A percentile compares a stretch with the other conserved stretches of the same genome.
phyloP scores from a whole-genome alignment of 2,888 invertebrate species.

The Poecilobothrus nobilitatus region DNA sequence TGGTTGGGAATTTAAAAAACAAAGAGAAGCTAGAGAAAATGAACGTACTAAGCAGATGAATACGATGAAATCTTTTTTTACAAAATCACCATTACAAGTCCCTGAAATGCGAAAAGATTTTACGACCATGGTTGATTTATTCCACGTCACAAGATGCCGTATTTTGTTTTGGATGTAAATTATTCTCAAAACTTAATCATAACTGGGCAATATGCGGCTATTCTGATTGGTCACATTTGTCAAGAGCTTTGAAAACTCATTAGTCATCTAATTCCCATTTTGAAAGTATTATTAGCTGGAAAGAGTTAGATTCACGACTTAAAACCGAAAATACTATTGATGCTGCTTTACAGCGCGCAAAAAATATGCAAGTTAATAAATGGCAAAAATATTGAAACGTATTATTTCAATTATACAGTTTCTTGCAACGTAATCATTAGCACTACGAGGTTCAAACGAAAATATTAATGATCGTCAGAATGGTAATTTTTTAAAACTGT shows the following conservation, averaged over 20 bases:
- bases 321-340: no score
- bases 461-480: no score
- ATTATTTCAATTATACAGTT: no score
- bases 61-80: slow-evolving; percentile 10
- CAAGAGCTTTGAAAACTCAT: background rate
- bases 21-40: slow-evolving; percentile 9
- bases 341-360: no score
- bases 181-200: background rate
- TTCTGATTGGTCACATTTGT: slow-evolving; percentile 4
- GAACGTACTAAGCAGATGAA: slow-evolving; percentile 11
- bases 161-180: slow-evolving; percentile 10
- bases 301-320: no score
- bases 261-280: background rate
- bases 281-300: no score
- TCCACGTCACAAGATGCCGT: slow-evolving; percentile 4
- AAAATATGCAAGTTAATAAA: no score
- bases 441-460: no score
- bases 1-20: slow-evolving; percentile 11
- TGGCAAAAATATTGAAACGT: no score
- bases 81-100: slow-evolving; percentile 9
- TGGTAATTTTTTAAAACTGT: no score
- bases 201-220: slow-evolving; percentile 7
- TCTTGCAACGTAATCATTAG: no score
- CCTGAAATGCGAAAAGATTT: slow-evolving; percentile 7
- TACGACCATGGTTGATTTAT: slow-evolving; percentile 5